Evolutionary conservation across 2,797 vertebrate species (phyloP), one percentile per base, ranked within the genome.

Genomic region (Synanceia verrucosa): DNA sequence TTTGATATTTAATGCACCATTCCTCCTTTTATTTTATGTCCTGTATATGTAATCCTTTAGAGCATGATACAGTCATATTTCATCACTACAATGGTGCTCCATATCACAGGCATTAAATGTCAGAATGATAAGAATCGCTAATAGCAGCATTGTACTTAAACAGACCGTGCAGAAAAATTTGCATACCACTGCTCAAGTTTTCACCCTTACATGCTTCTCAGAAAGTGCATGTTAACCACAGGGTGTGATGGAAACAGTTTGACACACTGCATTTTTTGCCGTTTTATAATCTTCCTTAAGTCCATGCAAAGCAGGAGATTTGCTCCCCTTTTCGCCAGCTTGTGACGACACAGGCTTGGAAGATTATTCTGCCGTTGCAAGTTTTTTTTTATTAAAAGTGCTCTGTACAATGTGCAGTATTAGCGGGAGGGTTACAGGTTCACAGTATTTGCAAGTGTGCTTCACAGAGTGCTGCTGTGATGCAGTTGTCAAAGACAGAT

Each of bases 341-440:
- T 73, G 72, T 89, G 85, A 90, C 77, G 59, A 84, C 80, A 78
- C 81, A 44, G 66, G 86, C 83, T 65, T 76, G 71, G 85, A 88
- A 92, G 90, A 93, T 92, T 89, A 93, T 84, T 86, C 68, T 75
- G 48, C 61, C 51, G 70, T 89, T 75, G 85, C 80, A 86, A 86
- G 82, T 85, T 64, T 79, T n/a, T 84, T 81, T 84, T 90, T 90
- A 92, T 92, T 93, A 90, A 90, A 92, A 86, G 73, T 70, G 70
- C 78, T 77, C 65, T 56, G 78, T 79, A 82, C 71, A 76, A 80
- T 73, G 66, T 63, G 43, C 60, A 65, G 85, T 65, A 88, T 88
- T 86, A 88, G 78, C 76, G 76, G 41, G 56, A 65, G 75, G 73
- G 84, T 69, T 79, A 80, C 65, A 80, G 76, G 84, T 79, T 60